Conservation (phyloP, 2,113 vertebrate genomes). For the Jaculus jaculus region DNA sequence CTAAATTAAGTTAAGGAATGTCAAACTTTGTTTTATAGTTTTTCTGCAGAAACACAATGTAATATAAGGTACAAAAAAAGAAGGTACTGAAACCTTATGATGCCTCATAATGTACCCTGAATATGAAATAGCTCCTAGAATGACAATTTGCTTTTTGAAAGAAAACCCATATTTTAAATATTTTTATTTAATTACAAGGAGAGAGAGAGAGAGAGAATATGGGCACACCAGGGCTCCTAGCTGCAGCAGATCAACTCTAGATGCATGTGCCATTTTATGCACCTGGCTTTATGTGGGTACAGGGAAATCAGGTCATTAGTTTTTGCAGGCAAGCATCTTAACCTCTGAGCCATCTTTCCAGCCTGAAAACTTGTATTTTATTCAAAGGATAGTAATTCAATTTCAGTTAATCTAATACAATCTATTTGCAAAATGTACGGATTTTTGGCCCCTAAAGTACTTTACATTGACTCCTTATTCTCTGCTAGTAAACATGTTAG, state of each 20-base stretch:
- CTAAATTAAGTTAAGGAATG: constrained; percentile 3
- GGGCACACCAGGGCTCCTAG: no score
- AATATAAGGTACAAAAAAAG: neutral
- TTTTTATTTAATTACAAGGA: no score
- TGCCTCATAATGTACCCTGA: neutral
- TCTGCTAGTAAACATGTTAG: neutral
- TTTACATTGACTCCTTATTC: neutral
- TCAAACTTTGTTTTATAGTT: neutral
- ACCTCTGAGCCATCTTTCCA: no score
- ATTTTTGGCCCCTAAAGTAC: neutral
- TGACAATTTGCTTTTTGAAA: neutral
- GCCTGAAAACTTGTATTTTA: neutral
- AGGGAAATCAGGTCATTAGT: no score
- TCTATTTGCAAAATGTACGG: neutral
- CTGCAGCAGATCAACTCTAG: no score
- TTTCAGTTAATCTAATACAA: neutral
- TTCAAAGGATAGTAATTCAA: neutral
- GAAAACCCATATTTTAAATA: neutral
- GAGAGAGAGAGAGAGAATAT: no score
- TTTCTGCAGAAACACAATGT: neutral
- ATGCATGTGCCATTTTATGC: no score
- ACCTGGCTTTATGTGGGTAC: no score
- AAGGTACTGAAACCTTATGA: neutral
- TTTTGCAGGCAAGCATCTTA: no score
- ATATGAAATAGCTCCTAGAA: neutral